Base-by-base conservation (phyloP, 2,797 vertebrate genomes). In the Sternarchorhynchus goeldii region DNA sequence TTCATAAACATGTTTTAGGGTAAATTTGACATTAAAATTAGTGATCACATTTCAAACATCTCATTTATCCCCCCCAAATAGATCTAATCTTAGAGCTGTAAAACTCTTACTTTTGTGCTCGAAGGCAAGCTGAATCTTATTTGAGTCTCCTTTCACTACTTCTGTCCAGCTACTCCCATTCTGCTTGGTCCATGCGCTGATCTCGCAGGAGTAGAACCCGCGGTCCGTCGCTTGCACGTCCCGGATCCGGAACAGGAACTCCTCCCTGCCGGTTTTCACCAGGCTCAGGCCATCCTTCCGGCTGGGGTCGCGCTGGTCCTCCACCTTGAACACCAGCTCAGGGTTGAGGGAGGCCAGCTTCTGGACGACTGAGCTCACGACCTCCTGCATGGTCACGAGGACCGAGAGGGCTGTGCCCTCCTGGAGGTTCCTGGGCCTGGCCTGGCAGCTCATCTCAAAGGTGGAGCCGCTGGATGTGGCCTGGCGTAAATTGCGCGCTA, bases 401-500 rank as follows among this genome's bases (percentile, higher is more conserved):
- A 98, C 95, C 0, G 96, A 96, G 65, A 95, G 97, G 6, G 94
- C 90, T 0, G 93, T 92, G 0, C 93, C 93, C 36, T 91, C 94
- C 12, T 96, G 92, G n/a, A 80, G 55, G 85, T 96, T 96, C 78
- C 94, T 89, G 0, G 92, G 88, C 71, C 85, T 88, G 21, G 95
- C 93, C 25, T 90, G 89, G 90, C 97, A 99, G 20, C 90, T 94
- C 96, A 99, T 97, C 90, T 98, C 96, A 76, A 99, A 99, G 1
- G 95, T 97, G 41, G 95, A 94, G 10, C 97, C 97, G 1, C 94
- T 93, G 21, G 92, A 92, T 0, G 94, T 93, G 73, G 94, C 95
- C 0, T 95, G 93, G 56, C 94, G 95, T 45, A 93, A 18, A 16
- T 90, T 91, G 57, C 90, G 91, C 0, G 96, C 96, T 39, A 91